Base-by-base conservation (phyloP, 2,888 invertebrate species). In the Coelinius sp. region DNA sequence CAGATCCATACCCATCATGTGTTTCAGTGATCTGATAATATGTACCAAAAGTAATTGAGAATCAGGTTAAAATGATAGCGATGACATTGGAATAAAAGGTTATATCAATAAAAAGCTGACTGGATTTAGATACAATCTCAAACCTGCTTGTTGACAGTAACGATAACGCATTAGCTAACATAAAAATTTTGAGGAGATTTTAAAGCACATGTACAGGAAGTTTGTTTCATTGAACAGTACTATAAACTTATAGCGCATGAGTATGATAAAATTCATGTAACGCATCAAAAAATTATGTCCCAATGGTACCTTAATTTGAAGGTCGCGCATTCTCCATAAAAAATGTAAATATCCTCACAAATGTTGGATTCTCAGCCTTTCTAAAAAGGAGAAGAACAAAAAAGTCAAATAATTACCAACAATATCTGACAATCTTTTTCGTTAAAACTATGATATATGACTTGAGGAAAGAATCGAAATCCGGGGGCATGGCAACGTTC, bases 51-150 rank as follows among this genome's bases (percentile, higher is more conserved):
- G 35, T 70, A 49, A 59, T 27, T 44, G 49, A 66, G 69, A 70
- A 59, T 71, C 66, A 71, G 59, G 25, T 49, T 59, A 38, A 64
- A 73, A 78, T 81, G 74, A 78, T 79, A 84, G 83, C 81, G 85
- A 83, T 81, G 85, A 85, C 83, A 80, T 76, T 77, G 71, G 83
- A 82, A 84, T 82, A 85, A 84, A 82, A 76, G 82, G 82, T 84
- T n/a, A n/a, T n/a, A 82, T 81, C 84, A 78, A 84, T 83, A 79
- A 24, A 31, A 78, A 35, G 31, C 4, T 81, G 81, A 83, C 83
- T 80, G 83, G 84, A 84, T 84, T 85, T 84, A 85, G 85, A 85
- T 85, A 74, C 27, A 81, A 85, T 85, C 59, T 8, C 10, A n/a
- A 53, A 25, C 5, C 24, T n/a, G 14, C 25, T 24, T 7, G 20